These are phyloP conservation scores for Hyles lineata DNA, from an alignment of 2,888 invertebrate species.

Conservation along the genomic window DNA sequence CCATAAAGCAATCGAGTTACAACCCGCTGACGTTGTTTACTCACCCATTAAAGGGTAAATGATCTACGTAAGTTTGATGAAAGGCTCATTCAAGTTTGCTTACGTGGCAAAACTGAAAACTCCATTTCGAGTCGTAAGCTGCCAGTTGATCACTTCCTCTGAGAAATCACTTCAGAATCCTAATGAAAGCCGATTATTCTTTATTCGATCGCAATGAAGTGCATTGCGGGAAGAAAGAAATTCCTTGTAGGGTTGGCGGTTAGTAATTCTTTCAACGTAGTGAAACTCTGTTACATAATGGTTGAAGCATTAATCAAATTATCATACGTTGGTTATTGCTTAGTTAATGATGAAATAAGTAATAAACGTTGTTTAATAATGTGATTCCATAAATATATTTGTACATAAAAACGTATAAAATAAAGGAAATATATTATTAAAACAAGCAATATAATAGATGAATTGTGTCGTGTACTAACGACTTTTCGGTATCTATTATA, in stretches of 20 bases:
- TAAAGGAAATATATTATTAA: too few species aligned
- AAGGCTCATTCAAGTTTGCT: conserved; percentile 38
- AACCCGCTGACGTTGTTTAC: conserved; percentile 9
- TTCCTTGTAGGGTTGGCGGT: neutral
- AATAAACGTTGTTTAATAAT: too few species aligned
- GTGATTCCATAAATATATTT: too few species aligned
- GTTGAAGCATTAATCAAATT: neutral
- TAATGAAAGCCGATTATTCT: conserved; percentile 43
- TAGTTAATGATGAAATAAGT: neutral
- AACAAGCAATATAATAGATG: too few species aligned
- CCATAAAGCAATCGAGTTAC: neutral
- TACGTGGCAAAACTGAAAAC: conserved; percentile 44
- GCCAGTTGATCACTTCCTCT: conserved; percentile 47
- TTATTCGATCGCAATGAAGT: conserved; percentile 38
- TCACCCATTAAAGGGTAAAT: conserved; percentile 9
- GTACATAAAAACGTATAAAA: too few species aligned
- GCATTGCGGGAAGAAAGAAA: conserved; percentile 20
- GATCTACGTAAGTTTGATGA: conserved; percentile 29
- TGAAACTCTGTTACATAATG: neutral
- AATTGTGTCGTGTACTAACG: too few species aligned
- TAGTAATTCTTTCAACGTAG: neutral
- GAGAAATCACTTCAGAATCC: conserved; percentile 41
- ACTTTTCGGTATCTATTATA: too few species aligned
- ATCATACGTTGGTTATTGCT: too few species aligned
- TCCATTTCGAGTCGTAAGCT: conserved; percentile 53